Evolutionary conservation across 2,113 vertebrate species (phyloP), one percentile per base, ranked within the genome.

Genomic region (Ictalurus punctatus): DNA sequence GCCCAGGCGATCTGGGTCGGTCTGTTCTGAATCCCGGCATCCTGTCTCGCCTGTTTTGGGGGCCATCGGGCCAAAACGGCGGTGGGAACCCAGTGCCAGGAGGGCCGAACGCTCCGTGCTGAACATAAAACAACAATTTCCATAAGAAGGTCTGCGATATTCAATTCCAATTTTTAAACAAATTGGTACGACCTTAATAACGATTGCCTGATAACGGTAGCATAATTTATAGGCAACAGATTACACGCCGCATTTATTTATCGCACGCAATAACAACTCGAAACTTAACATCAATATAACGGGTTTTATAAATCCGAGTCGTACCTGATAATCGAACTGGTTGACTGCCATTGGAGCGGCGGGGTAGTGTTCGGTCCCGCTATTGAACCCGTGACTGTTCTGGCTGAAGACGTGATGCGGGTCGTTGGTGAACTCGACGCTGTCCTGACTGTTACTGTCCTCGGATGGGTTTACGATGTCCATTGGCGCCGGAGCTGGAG

Each of bases 261-360:
- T 67, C n/a, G 16, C 27, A 67, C 30, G 27, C 14, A 30, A 67
- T 14, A 30, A 67, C 25, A 67, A 65, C 10, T 27, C 9, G 10
- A 65, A 65, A 65, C 3, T 4, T 67, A 13, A 14, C 4, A 14
- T 65, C 2, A 13, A 13, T 14, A n/a, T 14, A 14, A 30, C 12
- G 59, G 59, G 63, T 17, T 59, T n/a, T 17, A 25, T 76, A 25
- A 44, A 48, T 25, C 73, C 4, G 21, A 13, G 23, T 78, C 96
- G 96, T 97, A 99, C 98, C 98, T 99, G 98, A 96, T 99, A 99
- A 96, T 99, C 98, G 97, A 98, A 99, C 96, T 99, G 98, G 96
- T 98, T 99, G 93, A 96, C 95, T 90, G 94, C 93, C 96, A 98
- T 97, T 94, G 98, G 97, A 94, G 97, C 96, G 96, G 98, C 96